Conservation (phyloP, 2,797 vertebrate genomes). For the Bufotes viridis region DNA sequence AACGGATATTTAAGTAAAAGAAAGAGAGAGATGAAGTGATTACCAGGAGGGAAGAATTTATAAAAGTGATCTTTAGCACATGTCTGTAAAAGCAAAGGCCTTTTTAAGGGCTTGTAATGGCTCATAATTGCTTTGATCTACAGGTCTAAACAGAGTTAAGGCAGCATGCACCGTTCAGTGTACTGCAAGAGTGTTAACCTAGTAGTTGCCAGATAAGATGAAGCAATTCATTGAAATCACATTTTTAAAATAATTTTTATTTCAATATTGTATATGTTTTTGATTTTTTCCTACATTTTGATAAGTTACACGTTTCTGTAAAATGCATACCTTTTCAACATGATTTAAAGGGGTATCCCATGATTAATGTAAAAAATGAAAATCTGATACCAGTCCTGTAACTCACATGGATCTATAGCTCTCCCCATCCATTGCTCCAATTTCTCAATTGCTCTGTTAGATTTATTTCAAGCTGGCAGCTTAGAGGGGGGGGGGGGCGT, state of each 20-base stretch:
- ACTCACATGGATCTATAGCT: too few species aligned
- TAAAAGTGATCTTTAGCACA: constrained; percentile 61
- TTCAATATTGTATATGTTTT: neutral
- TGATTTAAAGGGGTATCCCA: too few species aligned
- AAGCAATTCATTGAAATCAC: too few species aligned
- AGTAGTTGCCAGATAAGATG: neutral
- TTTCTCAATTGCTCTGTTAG: too few species aligned
- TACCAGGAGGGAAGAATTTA: constrained; percentile 57
- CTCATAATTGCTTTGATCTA: constrained; percentile 63
- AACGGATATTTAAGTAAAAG: constrained; percentile 46
- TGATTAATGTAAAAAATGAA: too few species aligned
- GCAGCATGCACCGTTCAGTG: constrained; percentile 42
- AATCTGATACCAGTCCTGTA: too few species aligned
- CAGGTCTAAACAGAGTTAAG: constrained; percentile 62
- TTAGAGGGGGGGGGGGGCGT: too few species aligned
- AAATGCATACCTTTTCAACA: neutral
- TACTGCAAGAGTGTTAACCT: constrained; percentile 45
- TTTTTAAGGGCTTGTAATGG: constrained; percentile 60
- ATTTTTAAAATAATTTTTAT: too few species aligned
- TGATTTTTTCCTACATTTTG: neutral
- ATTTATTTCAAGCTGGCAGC: too few species aligned
- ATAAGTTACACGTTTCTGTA: neutral
- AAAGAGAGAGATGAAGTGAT: constrained; percentile 55
- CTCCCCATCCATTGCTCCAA: too few species aligned
- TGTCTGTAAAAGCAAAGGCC: constrained; percentile 55